Base-by-base conservation (phyloP, 1,140 invertebrate genomes). In the Papilio machaon region DNA sequence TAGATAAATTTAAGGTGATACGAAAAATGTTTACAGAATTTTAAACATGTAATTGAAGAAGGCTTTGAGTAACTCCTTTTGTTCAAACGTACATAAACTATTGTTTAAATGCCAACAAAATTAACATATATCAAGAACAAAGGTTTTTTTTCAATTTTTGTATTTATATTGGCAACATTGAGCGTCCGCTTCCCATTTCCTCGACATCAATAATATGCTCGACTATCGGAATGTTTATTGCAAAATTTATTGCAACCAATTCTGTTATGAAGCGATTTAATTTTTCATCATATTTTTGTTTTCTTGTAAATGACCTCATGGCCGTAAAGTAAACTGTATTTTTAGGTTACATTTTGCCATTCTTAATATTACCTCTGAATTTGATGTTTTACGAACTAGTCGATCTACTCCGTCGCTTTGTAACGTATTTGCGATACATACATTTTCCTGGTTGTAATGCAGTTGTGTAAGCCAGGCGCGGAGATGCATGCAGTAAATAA, bases 141-240 rank as follows among this genome's bases (percentile, higher is more conserved):
- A 70, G 30, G 64, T 23, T 70, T 35, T 70, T 70, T 70, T 70
- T 70, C 30, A 70, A 70, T 70, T 70, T 70, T 13, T 35, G 23
- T 54, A 17, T 35, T 70, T 70, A 30, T 70, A 70, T 35, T 70
- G 64, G 64, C 64, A 70, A 70, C 64, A 35, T 38, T 35, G 30
- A 35, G 30, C 15, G 35, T 70, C 64, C 64, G 64, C 0, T 70
- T 70, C 64, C 64, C 64, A 70, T 70, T 70, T 70, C 64, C 64
- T 70, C 64, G 64, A 70, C 64, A 70, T 70, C 64, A 35, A 70
- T 70, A 35, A 35, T 70, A 30, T 38, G 64, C 64, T 70, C 64
- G 64, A 70, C 23, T 70, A 70, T 70, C 64, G 64, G 64, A 70
- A 70, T 70, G 64, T 70, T 70, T 70, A 70, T 70, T 38, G 30